phyloP scores from a whole-genome alignment of 2,113 vertebrate genomes.

The Stigmatopora argus region DNA sequence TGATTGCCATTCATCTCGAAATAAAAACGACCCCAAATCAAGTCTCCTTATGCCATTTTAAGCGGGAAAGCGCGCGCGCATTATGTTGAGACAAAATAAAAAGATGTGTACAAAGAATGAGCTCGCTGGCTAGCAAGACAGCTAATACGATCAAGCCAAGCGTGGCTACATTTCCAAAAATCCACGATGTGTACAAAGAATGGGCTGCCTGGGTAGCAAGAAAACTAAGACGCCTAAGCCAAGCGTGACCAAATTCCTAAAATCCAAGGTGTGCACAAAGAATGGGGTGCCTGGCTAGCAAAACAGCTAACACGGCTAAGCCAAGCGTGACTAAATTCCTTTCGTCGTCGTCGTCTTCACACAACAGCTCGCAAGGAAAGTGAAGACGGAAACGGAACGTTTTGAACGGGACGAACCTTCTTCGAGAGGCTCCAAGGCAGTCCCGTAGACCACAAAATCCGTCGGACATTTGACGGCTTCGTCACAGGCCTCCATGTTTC shows the following conservation, averaged over 20 bases:
- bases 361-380: neutral
- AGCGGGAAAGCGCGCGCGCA: neutral
- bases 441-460: conserved; percentile 78
- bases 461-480: conserved; percentile 61
- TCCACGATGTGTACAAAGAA: too few relatives aligned
- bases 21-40: neutral
- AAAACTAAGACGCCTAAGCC: too few relatives aligned
- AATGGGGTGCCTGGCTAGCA: neutral
- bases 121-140: neutral
- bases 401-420: conserved; percentile 68
- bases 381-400: accelerated
- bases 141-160: neutral
- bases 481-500: conserved; percentile 71
- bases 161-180: too few relatives aligned
- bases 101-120: neutral
- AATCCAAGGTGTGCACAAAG: neutral
- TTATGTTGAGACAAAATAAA: neutral
- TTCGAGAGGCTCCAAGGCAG: conserved; percentile 75
- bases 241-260: too few relatives aligned
- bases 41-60: neutral
- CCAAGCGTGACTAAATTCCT: neutral
- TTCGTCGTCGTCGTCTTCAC: neutral
- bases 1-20: neutral
- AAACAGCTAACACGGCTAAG: neutral
- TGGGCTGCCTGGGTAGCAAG: too few relatives aligned